phyloP scores from a whole-genome alignment of 2,797 vertebrate genomes.

The Ctenopoma multispine region DNA sequence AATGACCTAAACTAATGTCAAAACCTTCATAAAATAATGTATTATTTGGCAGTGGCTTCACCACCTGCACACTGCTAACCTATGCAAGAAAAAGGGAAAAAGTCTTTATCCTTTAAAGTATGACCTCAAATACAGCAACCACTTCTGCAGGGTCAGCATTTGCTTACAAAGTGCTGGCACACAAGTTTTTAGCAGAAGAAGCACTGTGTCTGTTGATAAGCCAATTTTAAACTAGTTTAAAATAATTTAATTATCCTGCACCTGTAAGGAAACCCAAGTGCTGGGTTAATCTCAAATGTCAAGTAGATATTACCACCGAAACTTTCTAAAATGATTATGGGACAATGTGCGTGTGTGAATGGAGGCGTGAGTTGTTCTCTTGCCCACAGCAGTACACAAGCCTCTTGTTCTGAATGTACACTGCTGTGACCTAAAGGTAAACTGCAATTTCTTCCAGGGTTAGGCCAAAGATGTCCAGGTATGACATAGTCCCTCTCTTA shows the following conservation, averaged over 20 bases:
- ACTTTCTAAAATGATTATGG: slow-evolving; percentile 50
- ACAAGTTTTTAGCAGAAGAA: slow-evolving; percentile 63
- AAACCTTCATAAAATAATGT: slow-evolving; percentile 51
- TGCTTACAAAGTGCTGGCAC: slow-evolving; percentile 70
- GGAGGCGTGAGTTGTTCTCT: slow-evolving; percentile 14
- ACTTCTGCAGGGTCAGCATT: slow-evolving; percentile 72
- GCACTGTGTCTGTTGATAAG: slow-evolving; percentile 72
- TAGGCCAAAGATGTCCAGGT: background rate
- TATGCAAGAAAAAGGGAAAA: slow-evolving; percentile 56
- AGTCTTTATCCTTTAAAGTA: slow-evolving; percentile 57
- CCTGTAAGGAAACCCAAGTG: slow-evolving; percentile 57
- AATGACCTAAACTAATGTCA: slow-evolving; percentile 44
- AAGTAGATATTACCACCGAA: slow-evolving; percentile 61
- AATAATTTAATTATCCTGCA: slow-evolving; percentile 68
- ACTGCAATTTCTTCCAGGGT: slow-evolving; percentile 15
- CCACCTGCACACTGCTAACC: slow-evolving; percentile 33
- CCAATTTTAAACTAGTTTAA: slow-evolving; percentile 73
- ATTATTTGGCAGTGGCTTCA: slow-evolving; percentile 42
- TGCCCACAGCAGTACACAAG: slow-evolving; percentile 12
- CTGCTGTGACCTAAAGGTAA: slow-evolving; percentile 16
- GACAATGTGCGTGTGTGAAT: background rate
- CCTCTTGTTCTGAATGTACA: background rate
- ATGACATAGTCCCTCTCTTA: background rate
- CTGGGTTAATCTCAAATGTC: slow-evolving; percentile 66
- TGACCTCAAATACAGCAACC: slow-evolving; percentile 69